A percentile compares a stretch with the other conserved stretches of the same genome.
phyloP scores from a whole-genome alignment of 2,113 vertebrate genomes.

The Bettongia penicillata region DNA sequence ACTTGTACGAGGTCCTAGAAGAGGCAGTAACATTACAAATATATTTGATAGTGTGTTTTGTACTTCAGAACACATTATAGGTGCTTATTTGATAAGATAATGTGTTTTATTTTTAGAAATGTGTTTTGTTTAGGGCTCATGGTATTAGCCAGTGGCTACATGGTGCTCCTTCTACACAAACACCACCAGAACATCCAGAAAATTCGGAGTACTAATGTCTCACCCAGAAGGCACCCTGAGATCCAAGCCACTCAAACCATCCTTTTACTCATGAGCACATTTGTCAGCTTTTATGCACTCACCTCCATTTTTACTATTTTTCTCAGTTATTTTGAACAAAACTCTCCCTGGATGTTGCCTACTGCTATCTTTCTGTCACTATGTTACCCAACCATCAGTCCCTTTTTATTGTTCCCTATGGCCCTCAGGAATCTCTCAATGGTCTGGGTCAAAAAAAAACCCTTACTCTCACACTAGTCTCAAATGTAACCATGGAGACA shows the following conservation, averaged over 20 bases:
- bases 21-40: not conserved
- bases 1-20: not conserved
- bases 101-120: slow-evolving; percentile 3
- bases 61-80: not conserved
- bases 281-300: slow-evolving; percentile 44
- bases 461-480: not conserved
- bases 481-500: not conserved
- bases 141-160: slow-evolving; percentile 32
- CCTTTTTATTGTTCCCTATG: slow-evolving; percentile 21
- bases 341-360: not conserved
- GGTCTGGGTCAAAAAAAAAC: not conserved
- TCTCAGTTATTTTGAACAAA: not conserved
- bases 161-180: slow-evolving; percentile 43
- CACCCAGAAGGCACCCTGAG: not conserved
- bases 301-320: slow-evolving; percentile 18
- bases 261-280: slow-evolving; percentile 32
- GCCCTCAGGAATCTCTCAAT: not conserved
- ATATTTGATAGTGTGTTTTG: not conserved
- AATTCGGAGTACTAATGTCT: not conserved
- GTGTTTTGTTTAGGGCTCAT: slow-evolving; percentile 44
- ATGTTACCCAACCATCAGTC: slow-evolving; percentile 45
- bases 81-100: not conserved
- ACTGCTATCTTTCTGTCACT: not conserved
- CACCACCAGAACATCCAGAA: slow-evolving; percentile 20
- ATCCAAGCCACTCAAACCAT: slow-evolving; percentile 37